Percentiles rank a stretch among this genome's conserved stretches.
Evolutionary conservation across 2,113 vertebrate genomes (phyloP).

Genomic region (Pomatorhinus ruficollis): DNA sequence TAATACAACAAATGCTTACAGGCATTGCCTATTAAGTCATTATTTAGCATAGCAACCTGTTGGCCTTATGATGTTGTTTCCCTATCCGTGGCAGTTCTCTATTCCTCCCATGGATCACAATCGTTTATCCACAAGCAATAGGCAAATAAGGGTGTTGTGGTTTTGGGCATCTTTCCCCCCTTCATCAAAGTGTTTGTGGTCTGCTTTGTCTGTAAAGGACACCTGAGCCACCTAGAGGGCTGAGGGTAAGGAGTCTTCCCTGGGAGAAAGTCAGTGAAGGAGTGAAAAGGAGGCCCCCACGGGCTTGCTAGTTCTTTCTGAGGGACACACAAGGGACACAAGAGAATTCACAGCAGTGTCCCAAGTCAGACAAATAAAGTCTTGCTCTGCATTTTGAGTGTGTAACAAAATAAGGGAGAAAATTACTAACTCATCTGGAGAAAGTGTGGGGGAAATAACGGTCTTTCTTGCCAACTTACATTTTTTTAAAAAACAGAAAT

Average conservation of each 20-base stretch:
- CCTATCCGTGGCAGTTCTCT: background rate
- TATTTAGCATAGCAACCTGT: background rate
- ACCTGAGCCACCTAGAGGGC: background rate
- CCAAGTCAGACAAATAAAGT: background rate
- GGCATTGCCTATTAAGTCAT: background rate
- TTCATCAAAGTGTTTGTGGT: background rate
- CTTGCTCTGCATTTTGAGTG: background rate
- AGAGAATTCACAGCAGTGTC: background rate
- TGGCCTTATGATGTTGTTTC: background rate
- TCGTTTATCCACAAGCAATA: background rate
- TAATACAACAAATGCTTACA: background rate
- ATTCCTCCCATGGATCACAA: background rate
- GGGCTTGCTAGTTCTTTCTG: background rate
- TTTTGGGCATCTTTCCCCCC: background rate
- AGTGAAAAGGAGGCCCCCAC: background rate
- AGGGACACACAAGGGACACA: background rate
- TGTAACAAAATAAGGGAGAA: background rate
- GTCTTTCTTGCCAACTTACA: background rate
- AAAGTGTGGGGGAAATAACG: background rate
- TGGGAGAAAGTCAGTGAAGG: background rate
- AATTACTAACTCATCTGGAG: background rate
- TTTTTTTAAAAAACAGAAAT: background rate
- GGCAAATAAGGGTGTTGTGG: accelerated
- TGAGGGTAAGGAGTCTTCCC: background rate
- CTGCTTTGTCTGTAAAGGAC: background rate